phyloP scores from a whole-genome alignment of 2,113 vertebrate species.

The Lathamus discolor region DNA sequence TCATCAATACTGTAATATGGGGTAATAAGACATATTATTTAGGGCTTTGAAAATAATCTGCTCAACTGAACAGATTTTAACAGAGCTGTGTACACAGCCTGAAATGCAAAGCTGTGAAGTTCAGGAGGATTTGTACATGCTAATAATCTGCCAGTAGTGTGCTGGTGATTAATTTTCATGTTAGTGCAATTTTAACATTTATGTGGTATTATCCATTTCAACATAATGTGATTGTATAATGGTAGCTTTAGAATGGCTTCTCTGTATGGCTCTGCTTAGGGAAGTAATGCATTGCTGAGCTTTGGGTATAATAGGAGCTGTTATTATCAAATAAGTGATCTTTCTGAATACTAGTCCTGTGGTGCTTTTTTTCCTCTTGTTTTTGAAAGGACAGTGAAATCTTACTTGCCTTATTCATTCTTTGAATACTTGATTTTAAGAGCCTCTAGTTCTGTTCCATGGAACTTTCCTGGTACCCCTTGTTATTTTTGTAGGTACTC shows the following conservation, averaged over 20 bases:
- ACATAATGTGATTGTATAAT: rapidly evolving
- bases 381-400: neutral
- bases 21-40: neutral
- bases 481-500: neutral
- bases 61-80: neutral
- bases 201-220: neutral
- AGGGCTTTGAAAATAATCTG: neutral
- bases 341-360: neutral
- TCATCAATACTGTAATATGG: neutral
- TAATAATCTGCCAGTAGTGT: neutral
- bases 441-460: neutral
- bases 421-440: neutral
- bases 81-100: neutral
- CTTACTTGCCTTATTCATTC: neutral
- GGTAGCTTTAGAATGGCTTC: neutral
- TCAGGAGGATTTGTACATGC: neutral
- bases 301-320: neutral
- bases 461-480: neutral
- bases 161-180: neutral
- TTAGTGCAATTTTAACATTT: neutral
- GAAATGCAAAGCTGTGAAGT: neutral
- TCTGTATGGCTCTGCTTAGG: neutral
- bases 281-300: neutral
- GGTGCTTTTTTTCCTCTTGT: neutral
- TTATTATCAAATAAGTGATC: neutral